Conservation (phyloP, 2,113 vertebrate species). For the Stomatorhinus ivindoensis region DNA sequence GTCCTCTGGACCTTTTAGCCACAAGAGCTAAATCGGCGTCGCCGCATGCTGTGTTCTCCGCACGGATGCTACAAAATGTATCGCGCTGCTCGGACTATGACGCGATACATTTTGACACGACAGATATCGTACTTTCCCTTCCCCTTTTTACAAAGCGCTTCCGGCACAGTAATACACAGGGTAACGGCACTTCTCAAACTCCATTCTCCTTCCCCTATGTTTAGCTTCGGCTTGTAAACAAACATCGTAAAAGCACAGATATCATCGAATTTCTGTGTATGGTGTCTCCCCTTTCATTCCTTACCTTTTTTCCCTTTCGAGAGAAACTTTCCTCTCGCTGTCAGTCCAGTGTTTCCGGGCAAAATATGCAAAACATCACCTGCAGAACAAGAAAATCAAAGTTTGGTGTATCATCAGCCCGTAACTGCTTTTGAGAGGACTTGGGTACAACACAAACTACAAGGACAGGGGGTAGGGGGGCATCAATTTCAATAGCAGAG, state of each 20-base stretch:
- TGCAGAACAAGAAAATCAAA: slow-evolving; percentile 15
- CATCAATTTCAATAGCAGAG: neutral
- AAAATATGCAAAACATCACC: slow-evolving; percentile 40
- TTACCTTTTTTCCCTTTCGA: slow-evolving; percentile 49
- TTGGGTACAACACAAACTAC: slow-evolving; percentile 39
- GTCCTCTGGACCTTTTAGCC: slow-evolving; percentile 47
- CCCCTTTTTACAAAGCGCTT: slow-evolving; percentile 51
- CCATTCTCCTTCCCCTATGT: slow-evolving; percentile 18
- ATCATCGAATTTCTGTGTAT: slow-evolving; percentile 98
- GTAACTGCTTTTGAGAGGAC: slow-evolving; percentile 50
- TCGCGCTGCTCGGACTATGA: slow-evolving; percentile 44
- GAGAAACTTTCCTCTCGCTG: slow-evolving; percentile 52
- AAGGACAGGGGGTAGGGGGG: neutral
- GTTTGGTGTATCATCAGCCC: slow-evolving; percentile 22
- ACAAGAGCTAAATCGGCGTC: slow-evolving; percentile 71
- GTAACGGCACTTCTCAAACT: slow-evolving; percentile 37
- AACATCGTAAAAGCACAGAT: slow-evolving; percentile 87
- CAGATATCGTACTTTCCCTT: slow-evolving; percentile 15
- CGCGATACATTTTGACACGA: slow-evolving; percentile 67
- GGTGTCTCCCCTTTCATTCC: slow-evolving; percentile 41
- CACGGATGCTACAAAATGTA: slow-evolving; percentile 89
- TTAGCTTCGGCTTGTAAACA: slow-evolving; percentile 65
- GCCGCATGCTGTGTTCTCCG: slow-evolving; percentile 69
- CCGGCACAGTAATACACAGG: slow-evolving; percentile 58
- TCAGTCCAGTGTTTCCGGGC: slow-evolving; percentile 46